Conservation (phyloP, 2,113 vertebrate species). For the Oreocharis arfaki region DNA sequence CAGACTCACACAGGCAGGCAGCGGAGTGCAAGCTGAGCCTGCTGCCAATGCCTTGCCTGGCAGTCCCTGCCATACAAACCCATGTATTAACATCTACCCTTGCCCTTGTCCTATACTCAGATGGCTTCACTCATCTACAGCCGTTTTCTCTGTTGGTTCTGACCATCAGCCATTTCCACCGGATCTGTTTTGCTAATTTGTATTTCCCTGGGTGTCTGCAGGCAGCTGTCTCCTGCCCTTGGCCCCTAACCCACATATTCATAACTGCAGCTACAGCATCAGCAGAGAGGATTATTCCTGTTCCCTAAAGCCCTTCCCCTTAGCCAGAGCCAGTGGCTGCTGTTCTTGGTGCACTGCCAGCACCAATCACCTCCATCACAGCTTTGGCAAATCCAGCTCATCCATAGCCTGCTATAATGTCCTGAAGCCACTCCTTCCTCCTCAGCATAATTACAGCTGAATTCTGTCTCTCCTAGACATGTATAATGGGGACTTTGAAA, state of each 20-base stretch:
- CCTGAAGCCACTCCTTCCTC: neutral
- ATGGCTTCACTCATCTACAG: neutral
- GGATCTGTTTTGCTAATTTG: neutral
- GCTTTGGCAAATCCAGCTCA: neutral
- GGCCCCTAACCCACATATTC: neutral
- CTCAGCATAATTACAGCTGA: neutral
- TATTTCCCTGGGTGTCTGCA: neutral
- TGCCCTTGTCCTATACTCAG: neutral
- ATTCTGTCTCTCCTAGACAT: neutral
- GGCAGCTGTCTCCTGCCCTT: neutral
- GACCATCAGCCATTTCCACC: neutral
- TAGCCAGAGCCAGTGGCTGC: neutral
- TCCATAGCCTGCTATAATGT: neutral
- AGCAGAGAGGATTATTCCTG: neutral
- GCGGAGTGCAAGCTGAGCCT: neutral
- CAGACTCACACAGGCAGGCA: neutral
- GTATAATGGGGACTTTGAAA: neutral
- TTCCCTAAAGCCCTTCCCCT: neutral
- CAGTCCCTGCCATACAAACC: neutral
- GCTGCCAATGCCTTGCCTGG: neutral
- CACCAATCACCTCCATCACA: neutral
- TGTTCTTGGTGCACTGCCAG: neutral
- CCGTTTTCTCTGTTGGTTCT: neutral
- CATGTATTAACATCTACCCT: neutral
- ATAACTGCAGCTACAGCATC: neutral